Evolutionary conservation across 2,888 invertebrate species (phyloP), one percentile per base, ranked within the genome.

Genomic region (Galeruca laticollis): DNA sequence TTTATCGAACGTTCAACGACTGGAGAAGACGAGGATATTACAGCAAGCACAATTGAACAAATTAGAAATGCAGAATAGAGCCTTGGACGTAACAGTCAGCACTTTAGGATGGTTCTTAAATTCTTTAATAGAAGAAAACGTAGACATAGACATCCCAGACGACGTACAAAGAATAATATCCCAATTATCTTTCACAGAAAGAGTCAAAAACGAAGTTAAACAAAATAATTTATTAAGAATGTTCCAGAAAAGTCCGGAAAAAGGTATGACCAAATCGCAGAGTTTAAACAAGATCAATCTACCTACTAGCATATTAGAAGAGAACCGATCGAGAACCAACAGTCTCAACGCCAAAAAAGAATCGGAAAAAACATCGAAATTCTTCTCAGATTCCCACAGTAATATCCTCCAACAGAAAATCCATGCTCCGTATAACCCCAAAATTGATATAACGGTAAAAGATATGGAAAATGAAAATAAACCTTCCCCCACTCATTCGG

Each of bases 131-230:
- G 91, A 91, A 47, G 87, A 88, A 15, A 89, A 90, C 63, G 87
- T 89, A 49, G 89, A 91, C 51, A 84, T 91, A 13, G 94, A 94
- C 60, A 86, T 93, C 59, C 94, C 94, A 0, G 86, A 88, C 0
- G 94, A 95, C 70, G 90, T 95, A 4, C 89, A 93, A 61, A 88
- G 93, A 74, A 91, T 95, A 54, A 87, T 94, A 0, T 90, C 92
- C 33, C 92, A 90, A 84, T 80, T 91, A 54, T 84, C 86, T 43
- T 80, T 87, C 33, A 84, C 86, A 0, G 88, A 89, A 72, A 84
- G 86, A 56, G 82, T 87, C 5, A 84, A 86, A 57, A 85, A 74
- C 60, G 84, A 84, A 47, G 60, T 75, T 0, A 80, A 77, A 60
- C 75, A 79, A 62, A 83, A 82, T 60, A 82, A 84, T 62, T 74